Evolutionary conservation across 2,888 invertebrate genomes (phyloP), one percentile per base, ranked within the genome.

Genomic region (Eupithecia pulchellata): DNA sequence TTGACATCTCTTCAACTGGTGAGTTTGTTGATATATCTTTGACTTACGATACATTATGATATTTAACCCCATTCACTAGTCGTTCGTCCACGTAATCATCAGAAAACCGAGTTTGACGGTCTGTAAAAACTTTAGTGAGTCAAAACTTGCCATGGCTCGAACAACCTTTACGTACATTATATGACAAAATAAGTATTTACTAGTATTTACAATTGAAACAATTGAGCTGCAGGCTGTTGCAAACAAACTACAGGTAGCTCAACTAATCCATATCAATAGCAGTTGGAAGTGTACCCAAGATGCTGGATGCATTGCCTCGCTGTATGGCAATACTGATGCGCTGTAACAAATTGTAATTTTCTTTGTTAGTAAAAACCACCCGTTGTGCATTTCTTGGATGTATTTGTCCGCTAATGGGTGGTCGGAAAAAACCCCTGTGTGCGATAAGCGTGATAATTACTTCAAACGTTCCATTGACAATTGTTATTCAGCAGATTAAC

Each of bases 1-100:
- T 95, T 99, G 82, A 99, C 98, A 0, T 95, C 95, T 69, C 92
- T 98, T 81, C 99, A 99, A 92, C 95, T 99, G 90, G 97, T 98
- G 86, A 94, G 72, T 69, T 20, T 25, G 13, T 29, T 17, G 6
- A 57, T 14, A 55, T 25, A 42, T 42, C 6, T n/a, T 20, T 9
- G 42, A 42, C 42, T n/a, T 42, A n/a, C 0, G n/a, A n/a, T n/a
- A n/a, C n/a, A n/a, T n/a, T n/a, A n/a, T n/a, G n/a, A n/a, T n/a
- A n/a, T n/a, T n/a, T n/a, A n/a, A n/a, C n/a, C n/a, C n/a, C n/a
- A n/a, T n/a, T n/a, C n/a, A n/a, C n/a, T n/a, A n/a, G n/a, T n/a
- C n/a, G n/a, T 11, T 36, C 5, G 17, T 39, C 17, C 39, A 17
- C 39, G 17, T 6, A n/a, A n/a, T n/a, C n/a, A 17, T 39, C 39